Evolutionary conservation across 2,888 invertebrate species (phyloP), one percentile per base, ranked within the genome.

Genomic region (Melanotus villosus): DNA sequence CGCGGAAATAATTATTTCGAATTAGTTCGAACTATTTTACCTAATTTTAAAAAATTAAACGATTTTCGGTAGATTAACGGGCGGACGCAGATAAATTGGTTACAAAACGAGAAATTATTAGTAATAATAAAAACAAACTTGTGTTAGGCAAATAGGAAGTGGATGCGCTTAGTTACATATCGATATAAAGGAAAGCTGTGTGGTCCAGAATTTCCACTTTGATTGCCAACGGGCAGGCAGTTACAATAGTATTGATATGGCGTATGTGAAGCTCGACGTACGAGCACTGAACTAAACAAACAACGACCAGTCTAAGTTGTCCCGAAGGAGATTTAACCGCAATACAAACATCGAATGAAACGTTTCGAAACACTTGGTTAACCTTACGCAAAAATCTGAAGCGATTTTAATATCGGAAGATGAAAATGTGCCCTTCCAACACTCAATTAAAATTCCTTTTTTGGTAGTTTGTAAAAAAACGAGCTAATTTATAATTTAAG

Each of bases 281-380:
- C 50, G 9, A 16, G 58, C 32, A 43, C 52, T 71, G 71, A 73
- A 73, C 75, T 79, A 78, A 78, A 79, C 77, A 80, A 80, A 80
- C 79, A 80, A 77, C 79, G 79, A 77, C 78, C 79, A 78, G 78
- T 79, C 78, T 73, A 78, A 79, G 74, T 76, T 77, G 77, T 80
- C 80, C 79, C 80, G 74, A 74, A 78, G 79, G 80, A 79, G 75
- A 77, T 26, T 30, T 65, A 67, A 72, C 75, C 76, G 71, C 73
- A 76, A 73, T 77, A 63, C 75, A 77, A 77, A 76, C 77, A 77
- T 68, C 65, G 74, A 62, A 66, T 19, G 41, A 26, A 32, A 18
- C 41, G 30, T 32, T 57, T n/a, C 4, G 7, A 30, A 26, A 47
- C 47, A 47, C 19, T 19, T 7, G 45, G 10, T 19, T 19, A 45